phyloP scores from a whole-genome alignment of 2,797 vertebrate genomes.

The Scolopax rusticola region DNA sequence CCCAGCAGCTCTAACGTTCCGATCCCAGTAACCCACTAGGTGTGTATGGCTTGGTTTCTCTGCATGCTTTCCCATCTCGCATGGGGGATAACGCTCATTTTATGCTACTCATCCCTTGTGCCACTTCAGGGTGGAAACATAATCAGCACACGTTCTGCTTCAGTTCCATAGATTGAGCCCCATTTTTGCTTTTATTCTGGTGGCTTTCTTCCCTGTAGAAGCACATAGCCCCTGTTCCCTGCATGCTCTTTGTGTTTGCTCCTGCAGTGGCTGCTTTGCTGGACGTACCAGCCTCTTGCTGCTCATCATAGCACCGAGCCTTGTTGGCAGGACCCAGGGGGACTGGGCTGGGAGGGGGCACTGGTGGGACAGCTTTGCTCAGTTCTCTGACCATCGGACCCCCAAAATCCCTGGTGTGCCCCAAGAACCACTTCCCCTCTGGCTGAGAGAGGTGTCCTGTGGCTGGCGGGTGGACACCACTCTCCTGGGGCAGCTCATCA shows the following conservation, averaged over 20 bases:
- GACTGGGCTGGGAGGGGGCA: background rate
- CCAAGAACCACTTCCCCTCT: background rate
- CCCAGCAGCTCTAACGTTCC: constrained; percentile 70
- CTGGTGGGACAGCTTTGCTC: background rate
- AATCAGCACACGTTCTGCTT: background rate
- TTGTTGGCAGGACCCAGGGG: background rate
- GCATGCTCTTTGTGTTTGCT: background rate
- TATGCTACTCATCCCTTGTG: background rate
- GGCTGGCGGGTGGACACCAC: rapidly evolving
- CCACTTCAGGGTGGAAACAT: background rate
- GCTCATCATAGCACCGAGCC: background rate
- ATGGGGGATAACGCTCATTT: background rate
- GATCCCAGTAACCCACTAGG: constrained; percentile 76
- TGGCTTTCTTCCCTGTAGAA: background rate
- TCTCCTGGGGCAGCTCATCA: rapidly evolving
- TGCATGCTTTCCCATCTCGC: constrained; percentile 54
- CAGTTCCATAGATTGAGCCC: background rate
- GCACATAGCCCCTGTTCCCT: background rate
- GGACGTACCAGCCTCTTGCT: background rate
- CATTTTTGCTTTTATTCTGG: background rate
- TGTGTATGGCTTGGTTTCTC: constrained; percentile 81
- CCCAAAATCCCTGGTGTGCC: background rate
- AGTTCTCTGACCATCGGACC: background rate
- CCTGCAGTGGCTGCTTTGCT: background rate
- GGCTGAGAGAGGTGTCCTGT: background rate